phyloP scores from a whole-genome alignment of 2,113 vertebrate genomes.

The Psilopsiagon aymara region DNA sequence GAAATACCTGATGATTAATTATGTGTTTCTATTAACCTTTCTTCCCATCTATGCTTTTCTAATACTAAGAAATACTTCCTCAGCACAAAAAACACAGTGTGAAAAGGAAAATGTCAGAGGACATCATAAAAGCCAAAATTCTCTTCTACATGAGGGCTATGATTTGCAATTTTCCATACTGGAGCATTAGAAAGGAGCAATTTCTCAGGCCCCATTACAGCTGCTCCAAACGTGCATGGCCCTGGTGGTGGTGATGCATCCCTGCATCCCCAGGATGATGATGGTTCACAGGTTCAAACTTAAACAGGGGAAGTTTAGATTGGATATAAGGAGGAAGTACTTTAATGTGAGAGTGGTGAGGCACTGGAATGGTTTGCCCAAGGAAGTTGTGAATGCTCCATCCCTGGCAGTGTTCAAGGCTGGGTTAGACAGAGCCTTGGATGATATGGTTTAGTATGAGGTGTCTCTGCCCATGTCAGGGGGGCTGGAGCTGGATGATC shows the following conservation, averaged over 20 bases:
- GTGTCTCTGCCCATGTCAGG: too few species aligned
- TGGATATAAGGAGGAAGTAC: neutral
- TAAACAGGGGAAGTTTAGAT: neutral
- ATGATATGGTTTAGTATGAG: neutral
- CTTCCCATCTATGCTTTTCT: neutral
- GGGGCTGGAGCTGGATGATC: too few species aligned
- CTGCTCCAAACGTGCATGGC: rapidly evolving
- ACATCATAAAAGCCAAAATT: neutral
- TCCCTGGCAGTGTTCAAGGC: neutral
- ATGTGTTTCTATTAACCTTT: neutral
- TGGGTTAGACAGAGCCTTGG: neutral
- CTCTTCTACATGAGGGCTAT: neutral
- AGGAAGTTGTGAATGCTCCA: neutral
- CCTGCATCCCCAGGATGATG: neutral
- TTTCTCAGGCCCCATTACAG: rapidly evolving
- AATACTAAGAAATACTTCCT: neutral
- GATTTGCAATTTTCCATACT: neutral
- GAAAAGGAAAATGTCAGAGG: neutral
- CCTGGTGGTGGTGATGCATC: neutral
- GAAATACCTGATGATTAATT: neutral
- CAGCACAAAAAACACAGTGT: neutral
- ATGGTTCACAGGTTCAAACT: neutral
- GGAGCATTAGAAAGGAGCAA: rapidly evolving
- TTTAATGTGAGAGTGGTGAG: neutral
- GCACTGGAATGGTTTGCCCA: neutral